These are phyloP conservation scores for Micromesistius poutassou DNA, from an alignment of 2,797 vertebrate genomes.

Conservation along the genomic window DNA sequence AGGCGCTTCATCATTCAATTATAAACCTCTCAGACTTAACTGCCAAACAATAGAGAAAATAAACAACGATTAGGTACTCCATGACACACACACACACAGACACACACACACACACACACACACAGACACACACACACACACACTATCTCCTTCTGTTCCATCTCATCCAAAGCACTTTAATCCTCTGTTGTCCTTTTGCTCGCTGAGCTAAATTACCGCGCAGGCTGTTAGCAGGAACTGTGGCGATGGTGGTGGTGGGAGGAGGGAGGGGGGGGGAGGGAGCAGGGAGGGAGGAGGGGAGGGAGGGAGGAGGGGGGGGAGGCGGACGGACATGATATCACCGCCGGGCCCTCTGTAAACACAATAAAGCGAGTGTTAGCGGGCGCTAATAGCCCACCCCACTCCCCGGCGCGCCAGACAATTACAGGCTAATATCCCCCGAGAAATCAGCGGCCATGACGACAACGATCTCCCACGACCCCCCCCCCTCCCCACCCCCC, in stretches of 20 bases:
- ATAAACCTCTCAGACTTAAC: no score
- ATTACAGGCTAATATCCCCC: constrained; percentile 47
- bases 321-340: constrained; percentile 38
- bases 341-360: constrained; percentile 39
- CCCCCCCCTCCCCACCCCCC: constrained; percentile 15
- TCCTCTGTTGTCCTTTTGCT: constrained; percentile 22
- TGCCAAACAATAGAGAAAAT: not conserved
- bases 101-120: constrained; percentile 17
- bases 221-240: constrained; percentile 1
- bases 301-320: not conserved
- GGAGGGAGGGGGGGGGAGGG: no score
- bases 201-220: constrained; percentile 26
- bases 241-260: no score
- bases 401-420: constrained; percentile 36
- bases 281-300: not conserved
- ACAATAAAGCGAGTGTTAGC: constrained; percentile 37
- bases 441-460: constrained; percentile 42
- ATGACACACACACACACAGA: constrained; percentile 14
- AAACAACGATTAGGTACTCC: not conserved
- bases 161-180: constrained; percentile 37
- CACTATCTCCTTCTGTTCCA: not conserved
- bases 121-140: not conserved
- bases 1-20: no score
- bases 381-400: constrained; percentile 40
- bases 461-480: no score